Evolutionary conservation across 2,113 vertebrate species (phyloP).

Genomic region (Empidonax alnorum): DNA sequence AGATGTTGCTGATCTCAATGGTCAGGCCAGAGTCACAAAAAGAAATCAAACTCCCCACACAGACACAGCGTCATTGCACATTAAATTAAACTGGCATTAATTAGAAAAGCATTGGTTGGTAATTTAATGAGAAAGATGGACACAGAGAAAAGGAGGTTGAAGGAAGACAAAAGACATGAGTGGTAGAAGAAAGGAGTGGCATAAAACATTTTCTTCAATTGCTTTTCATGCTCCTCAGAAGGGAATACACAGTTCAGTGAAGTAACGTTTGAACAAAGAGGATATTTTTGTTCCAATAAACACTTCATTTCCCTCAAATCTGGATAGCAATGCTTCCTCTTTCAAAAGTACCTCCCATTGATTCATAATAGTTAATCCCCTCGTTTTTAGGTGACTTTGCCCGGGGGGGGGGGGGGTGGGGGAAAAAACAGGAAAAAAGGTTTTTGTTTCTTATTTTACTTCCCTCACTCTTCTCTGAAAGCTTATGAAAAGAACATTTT

Average conservation of each 20-base stretch:
- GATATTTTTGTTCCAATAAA: conserved; percentile 67
- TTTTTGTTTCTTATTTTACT: neutral
- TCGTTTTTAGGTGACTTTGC: conserved; percentile 42
- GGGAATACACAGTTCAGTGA: conserved; percentile 49
- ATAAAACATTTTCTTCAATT: conserved; percentile 49
- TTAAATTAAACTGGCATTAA: conserved; percentile 48
- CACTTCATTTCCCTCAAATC: conserved; percentile 62
- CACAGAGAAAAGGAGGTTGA: conserved; percentile 13
- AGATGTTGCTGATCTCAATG: conserved; percentile 18
- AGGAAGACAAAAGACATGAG: conserved; percentile 25
- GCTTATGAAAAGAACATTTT: neutral
- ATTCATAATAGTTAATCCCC: conserved; percentile 49
- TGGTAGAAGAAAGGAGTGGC: conserved; percentile 3
- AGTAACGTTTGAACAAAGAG: conserved; percentile 59
- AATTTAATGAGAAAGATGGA: conserved; percentile 36
- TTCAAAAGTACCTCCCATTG: conserved; percentile 60
- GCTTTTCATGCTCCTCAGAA: conserved; percentile 49
- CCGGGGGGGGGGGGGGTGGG: rapidly evolving
- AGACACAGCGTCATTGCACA: conserved; percentile 1
- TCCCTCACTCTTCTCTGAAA: neutral
- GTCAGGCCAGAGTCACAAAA: conserved; percentile 9
- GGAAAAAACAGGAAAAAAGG: neutral
- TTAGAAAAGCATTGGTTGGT: conserved; percentile 32
- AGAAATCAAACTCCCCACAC: conserved; percentile 17
- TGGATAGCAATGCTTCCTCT: conserved; percentile 61